Percentiles rank a stretch among this genome's conserved stretches.
phyloP scores from a whole-genome alignment of 1,140 invertebrate genomes.

The Chymomyza costata region DNA sequence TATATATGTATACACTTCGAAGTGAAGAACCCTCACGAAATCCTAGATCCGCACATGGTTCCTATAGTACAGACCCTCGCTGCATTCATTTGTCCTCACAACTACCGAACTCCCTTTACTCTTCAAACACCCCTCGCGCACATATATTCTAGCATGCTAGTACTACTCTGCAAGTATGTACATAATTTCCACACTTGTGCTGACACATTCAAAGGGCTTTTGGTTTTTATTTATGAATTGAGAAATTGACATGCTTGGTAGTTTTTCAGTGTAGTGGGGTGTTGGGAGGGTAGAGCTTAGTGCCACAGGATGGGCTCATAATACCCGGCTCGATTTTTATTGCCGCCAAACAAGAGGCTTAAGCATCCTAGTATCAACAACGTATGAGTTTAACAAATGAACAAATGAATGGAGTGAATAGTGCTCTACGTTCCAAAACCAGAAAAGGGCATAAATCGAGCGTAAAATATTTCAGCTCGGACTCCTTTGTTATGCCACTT shows the following conservation, averaged over 20 bases:
- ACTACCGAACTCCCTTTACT: not conserved
- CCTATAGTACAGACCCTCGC: no score
- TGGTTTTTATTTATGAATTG: conserved; percentile 68
- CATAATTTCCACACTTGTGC: conserved; percentile 74
- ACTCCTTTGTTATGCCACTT: conserved; percentile 43
- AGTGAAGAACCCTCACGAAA: no score
- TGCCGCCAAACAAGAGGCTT: conserved; percentile 72
- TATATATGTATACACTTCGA: no score
- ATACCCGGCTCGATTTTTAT: conserved; percentile 66
- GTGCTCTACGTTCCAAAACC: no score
- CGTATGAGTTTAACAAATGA: conserved; percentile 47
- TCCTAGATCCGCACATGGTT: no score
- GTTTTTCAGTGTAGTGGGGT: conserved; percentile 7
- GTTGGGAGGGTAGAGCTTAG: conserved; percentile 4
- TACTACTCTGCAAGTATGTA: no score
- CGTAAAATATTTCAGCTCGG: conserved; percentile 68
- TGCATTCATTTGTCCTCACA: not conserved
- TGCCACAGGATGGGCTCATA: conserved; percentile 16
- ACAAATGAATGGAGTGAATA: conserved; percentile 73
- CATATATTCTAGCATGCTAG: no score
- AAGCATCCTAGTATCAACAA: conserved; percentile 45
- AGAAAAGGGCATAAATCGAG: conserved; percentile 60
- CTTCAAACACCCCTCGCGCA: no score
- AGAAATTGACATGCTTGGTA: conserved; percentile 62
- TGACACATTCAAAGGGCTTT: conserved; percentile 74